Evolutionary conservation across 2,888 invertebrate species (phyloP).

Genomic region (Agriopis aurantiaria): DNA sequence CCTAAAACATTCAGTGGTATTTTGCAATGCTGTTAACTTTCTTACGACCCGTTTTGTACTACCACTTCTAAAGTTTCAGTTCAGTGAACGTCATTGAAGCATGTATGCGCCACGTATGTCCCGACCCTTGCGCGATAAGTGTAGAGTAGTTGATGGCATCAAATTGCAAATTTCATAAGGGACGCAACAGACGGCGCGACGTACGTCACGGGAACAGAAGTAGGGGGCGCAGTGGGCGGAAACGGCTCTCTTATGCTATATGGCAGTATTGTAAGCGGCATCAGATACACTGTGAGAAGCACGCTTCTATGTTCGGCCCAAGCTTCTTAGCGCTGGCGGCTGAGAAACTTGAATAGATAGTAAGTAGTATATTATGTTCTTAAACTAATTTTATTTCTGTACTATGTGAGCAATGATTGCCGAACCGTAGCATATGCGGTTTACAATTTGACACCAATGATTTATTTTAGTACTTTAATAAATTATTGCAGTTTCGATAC

Average conservation of each 20-base stretch:
- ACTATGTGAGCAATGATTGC: too few species aligned
- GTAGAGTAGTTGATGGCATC: slow-evolving; percentile 44
- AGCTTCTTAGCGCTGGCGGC: too few species aligned
- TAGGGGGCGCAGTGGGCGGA: slow-evolving; percentile 18
- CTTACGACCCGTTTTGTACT: neutral
- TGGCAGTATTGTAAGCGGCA: neutral
- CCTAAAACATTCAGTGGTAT: too few species aligned
- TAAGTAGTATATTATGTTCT: too few species aligned
- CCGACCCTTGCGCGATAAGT: slow-evolving; percentile 30
- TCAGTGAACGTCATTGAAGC: neutral
- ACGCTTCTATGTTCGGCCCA: too few species aligned
- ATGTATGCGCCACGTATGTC: slow-evolving; percentile 6
- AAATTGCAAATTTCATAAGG: slow-evolving; percentile 43
- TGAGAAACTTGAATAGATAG: too few species aligned
- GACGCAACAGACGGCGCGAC: slow-evolving; percentile 27
- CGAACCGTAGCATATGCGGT: too few species aligned
- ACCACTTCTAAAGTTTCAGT: neutral
- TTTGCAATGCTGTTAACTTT: too few species aligned
- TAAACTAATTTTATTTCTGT: too few species aligned
- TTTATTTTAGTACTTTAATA: too few species aligned
- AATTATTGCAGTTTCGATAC: too few species aligned
- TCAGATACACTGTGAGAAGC: neutral
- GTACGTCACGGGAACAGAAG: slow-evolving; percentile 3
- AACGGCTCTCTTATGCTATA: neutral
- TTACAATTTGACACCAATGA: too few species aligned